A percentile compares a stretch with the other conserved stretches of the same genome.
phyloP scores from a whole-genome alignment of 2,797 vertebrate genomes.

The Sebastes goodei region DNA sequence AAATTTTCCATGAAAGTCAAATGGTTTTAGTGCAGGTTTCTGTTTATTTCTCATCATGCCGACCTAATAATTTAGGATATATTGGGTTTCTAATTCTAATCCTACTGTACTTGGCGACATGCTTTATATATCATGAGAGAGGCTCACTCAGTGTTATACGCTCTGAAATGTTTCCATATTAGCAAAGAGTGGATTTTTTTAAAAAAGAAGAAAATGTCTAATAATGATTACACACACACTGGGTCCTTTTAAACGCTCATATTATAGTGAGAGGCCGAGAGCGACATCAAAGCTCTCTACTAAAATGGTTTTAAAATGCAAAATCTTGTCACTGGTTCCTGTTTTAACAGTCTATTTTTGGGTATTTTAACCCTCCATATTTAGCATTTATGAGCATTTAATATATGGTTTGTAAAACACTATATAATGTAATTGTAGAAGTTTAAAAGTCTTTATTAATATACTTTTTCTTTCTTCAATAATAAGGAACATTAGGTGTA shows the following conservation, averaged over 20 bases:
- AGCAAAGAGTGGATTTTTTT: slow-evolving; percentile 2
- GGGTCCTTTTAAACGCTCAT: slow-evolving; percentile 48
- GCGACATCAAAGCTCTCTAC: slow-evolving; percentile 48
- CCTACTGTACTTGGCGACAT: neutral
- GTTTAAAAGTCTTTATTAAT: neutral
- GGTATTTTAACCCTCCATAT: neutral
- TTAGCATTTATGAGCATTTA: neutral
- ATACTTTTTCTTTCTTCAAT: too few species aligned
- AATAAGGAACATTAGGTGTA: neutral
- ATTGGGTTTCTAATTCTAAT: neutral
- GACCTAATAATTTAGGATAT: neutral
- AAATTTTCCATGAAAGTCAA: neutral
- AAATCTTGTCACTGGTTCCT: neutral
- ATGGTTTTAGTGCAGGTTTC: neutral
- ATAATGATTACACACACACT: slow-evolving; percentile 45
- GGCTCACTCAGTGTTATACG: slow-evolving; percentile 10
- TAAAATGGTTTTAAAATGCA: neutral
- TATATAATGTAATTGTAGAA: neutral
- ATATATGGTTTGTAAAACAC: neutral
- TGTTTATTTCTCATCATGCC: neutral
- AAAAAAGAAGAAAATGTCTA: slow-evolving; percentile 33
- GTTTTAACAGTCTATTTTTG: neutral
- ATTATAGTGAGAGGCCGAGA: slow-evolving; percentile 28
- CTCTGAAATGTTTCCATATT: slow-evolving; percentile 66
- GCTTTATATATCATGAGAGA: slow-evolving; percentile 14